Evolutionary conservation across 2,113 vertebrate species (phyloP).

Genomic region (Gallinago undulata): DNA sequence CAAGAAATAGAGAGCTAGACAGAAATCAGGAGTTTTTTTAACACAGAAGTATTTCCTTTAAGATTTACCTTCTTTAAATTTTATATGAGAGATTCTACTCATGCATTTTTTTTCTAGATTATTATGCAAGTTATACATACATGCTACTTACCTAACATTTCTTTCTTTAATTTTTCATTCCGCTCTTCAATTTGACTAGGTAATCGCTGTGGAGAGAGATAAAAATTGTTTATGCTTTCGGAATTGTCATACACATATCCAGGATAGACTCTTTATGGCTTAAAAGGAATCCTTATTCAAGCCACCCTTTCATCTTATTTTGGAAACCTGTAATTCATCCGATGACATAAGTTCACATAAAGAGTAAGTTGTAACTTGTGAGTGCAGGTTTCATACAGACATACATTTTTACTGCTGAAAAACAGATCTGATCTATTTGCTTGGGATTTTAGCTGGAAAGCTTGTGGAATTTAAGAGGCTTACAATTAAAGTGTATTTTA

Average conservation of each 20-base stretch:
- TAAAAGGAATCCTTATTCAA: neutral
- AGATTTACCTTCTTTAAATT: neutral
- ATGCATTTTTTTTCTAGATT: neutral
- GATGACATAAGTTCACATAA: neutral
- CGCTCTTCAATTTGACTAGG: slow-evolving; percentile 93
- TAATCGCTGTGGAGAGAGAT: slow-evolving; percentile 80
- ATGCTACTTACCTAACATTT: slow-evolving; percentile 88
- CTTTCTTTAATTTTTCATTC: slow-evolving; percentile 94
- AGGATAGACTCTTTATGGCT: neutral
- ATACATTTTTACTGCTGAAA: neutral
- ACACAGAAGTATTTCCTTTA: neutral
- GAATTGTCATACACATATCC: neutral
- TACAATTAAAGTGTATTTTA: neutral
- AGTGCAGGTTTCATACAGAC: neutral
- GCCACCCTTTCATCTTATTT: neutral
- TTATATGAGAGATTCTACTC: neutral
- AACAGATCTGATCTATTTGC: neutral
- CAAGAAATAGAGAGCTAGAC: neutral
- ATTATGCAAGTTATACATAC: neutral
- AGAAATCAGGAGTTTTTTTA: neutral
- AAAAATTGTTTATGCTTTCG: neutral
- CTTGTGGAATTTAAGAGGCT: neutral
- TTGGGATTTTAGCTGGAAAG: neutral
- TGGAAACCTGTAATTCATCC: neutral
- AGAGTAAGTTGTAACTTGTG: neutral